These are phyloP conservation scores for Amblyornis subalaris DNA, from an alignment of 2,113 vertebrate genomes.

Conservation along the genomic window DNA sequence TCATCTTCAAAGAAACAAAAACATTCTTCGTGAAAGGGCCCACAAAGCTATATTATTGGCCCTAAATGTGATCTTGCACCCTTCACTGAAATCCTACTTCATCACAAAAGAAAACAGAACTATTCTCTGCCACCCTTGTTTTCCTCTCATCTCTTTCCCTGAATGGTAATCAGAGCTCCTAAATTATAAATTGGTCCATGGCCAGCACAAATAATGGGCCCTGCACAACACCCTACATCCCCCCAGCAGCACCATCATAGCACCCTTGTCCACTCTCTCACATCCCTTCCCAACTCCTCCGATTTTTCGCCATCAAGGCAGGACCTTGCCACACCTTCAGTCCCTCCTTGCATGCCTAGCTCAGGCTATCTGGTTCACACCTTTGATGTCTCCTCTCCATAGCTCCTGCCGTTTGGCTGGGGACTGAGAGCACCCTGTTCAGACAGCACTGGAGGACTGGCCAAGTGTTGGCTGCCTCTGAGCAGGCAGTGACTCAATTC, in stretches of 20 bases:
- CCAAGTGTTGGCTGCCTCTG: not conserved
- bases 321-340: not conserved
- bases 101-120: not conserved
- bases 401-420: not conserved
- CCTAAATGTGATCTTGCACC: not conserved
- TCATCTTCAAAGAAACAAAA: slow-evolving; percentile 55
- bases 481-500: not conserved
- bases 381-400: not conserved
- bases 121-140: not conserved
- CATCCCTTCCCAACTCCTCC: not conserved
- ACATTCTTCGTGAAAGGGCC: slow-evolving; percentile 27
- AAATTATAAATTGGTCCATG: not conserved
- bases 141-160: not conserved
- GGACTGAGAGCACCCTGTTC: not conserved
- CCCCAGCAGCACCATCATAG: not conserved
- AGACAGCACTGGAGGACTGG: not conserved
- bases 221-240: not conserved
- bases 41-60: not conserved
- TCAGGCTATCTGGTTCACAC: not conserved
- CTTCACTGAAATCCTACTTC: not conserved
- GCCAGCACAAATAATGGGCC: not conserved
- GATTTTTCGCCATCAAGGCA: not conserved
- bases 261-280: not conserved
- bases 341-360: not conserved
- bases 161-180: not conserved